These are phyloP conservation scores for Glaucidium brasilianum DNA, from an alignment of 2,113 vertebrate genomes.

Conservation along the genomic window DNA sequence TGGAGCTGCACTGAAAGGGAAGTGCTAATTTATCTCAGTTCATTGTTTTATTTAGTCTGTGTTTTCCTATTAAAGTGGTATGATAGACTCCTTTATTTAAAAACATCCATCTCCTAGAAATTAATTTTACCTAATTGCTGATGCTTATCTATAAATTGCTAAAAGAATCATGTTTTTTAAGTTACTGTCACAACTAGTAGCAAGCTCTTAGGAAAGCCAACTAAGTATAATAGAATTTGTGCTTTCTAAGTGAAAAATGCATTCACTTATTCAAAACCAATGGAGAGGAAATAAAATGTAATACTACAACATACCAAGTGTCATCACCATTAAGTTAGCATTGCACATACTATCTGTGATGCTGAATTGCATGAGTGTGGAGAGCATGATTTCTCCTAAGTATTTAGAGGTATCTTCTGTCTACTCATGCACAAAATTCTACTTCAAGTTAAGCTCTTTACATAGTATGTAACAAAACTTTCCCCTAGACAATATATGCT, in stretches of 20 bases:
- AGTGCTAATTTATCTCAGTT: neutral
- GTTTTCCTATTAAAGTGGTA: neutral
- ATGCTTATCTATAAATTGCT: neutral
- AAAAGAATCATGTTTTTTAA: neutral
- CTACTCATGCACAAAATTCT: neutral
- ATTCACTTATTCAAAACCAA: neutral
- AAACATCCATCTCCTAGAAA: neutral
- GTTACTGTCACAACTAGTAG: neutral
- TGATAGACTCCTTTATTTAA: neutral
- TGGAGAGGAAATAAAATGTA: neutral
- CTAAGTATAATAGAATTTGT: neutral
- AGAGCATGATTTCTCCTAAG: neutral
- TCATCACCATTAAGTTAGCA: neutral
- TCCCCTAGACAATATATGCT: neutral
- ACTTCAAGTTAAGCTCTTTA: neutral
- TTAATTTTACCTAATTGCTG: neutral
- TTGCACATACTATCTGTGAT: neutral
- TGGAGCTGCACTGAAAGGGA: neutral
- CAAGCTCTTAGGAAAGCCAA: neutral
- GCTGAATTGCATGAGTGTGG: neutral
- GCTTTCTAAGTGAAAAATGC: neutral
- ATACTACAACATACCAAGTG: neutral
- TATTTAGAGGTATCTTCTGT: neutral
- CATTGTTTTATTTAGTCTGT: neutral
- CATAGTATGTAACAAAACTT: neutral